Conservation (phyloP, 2,113 vertebrate genomes). For the Apus apus region DNA sequence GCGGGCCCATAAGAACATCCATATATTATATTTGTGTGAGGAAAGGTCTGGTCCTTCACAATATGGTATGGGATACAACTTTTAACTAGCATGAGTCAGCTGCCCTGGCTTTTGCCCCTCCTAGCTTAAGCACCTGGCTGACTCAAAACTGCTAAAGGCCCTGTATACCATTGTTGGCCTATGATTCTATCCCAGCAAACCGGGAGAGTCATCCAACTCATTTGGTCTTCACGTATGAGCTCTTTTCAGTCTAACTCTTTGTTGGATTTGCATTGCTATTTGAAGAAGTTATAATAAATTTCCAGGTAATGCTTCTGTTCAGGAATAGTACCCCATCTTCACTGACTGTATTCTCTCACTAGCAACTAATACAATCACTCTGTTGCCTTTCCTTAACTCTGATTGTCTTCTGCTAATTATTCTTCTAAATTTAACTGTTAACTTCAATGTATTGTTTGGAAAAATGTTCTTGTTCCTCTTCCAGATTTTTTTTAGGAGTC, state of each 20-base stretch:
- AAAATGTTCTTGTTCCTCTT: neutral
- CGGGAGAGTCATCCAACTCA: neutral
- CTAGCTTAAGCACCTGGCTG: no score
- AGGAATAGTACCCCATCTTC: neutral
- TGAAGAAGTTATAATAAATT: neutral
- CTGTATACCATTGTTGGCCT: no score
- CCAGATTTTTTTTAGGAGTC: neutral
- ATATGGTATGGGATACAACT: no score
- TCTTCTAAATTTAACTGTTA: neutral
- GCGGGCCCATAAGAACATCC: no score
- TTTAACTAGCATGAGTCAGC: no score
- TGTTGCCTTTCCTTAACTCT: neutral
- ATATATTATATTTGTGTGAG: no score
- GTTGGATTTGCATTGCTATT: neutral
- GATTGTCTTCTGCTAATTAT: neutral
- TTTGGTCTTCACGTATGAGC: rapidly evolving
- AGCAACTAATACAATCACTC: neutral
- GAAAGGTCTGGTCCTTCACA: no score
- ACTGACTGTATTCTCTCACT: neutral
- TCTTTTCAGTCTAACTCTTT: neutral
- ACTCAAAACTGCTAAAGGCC: no score
- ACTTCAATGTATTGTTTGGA: neutral
- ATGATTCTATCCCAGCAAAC: no score
- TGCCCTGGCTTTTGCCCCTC: no score
- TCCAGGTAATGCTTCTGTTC: neutral